Base-by-base conservation (phyloP, 35 echinoderm and acorn worm genomes). In the Patiria miniata region DNA sequence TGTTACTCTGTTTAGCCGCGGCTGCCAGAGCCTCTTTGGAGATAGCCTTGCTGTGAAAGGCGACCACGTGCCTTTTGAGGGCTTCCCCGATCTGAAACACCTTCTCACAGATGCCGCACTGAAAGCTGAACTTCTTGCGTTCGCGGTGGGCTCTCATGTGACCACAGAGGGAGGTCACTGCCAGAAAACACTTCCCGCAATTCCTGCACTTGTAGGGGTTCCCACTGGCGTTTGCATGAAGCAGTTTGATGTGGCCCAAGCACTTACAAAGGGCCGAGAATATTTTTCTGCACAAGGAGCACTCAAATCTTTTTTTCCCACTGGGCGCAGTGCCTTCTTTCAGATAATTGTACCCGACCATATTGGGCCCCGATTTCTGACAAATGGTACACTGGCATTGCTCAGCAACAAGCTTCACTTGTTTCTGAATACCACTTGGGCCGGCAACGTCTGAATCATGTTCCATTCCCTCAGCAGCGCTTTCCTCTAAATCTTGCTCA, bases 341-440 rank as follows among this genome's bases (percentile, higher is more conserved):
- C 65, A 73, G 34, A 23, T 73, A 73, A 73, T 73, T 73, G 8
- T 73, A 73, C 9, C 65, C 65, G 29, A 73, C 65, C 65, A 73
- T 73, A 34, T 73, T 73, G 2, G 65, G 65, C 2, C 65, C 65
- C 14, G 65, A 73, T 73, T 73, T 73, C 34, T 73, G 65, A 73
- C 65, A 73, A 73, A 73, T 73, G n/a, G 65, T 73, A 73, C 65
- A 73, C 34, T 73, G 65, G 29, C 65, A 73, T 73, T 73, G 21
- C 29, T 73, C 65, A 14, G 26, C 14, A 30, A 30, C 34, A 73
- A 26, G 21, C 29, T 26, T 73, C 14, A 32, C 34, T 32, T 26
- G 34, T 73, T 26, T 26, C 34, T 73, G 65, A 26, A 30, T 34
- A 30, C 34, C 34, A 73, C 65, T 73, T 73, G 65, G 65, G 8